Conservation (phyloP, 2,113 vertebrate genomes). For the Apeltes quadracus region DNA sequence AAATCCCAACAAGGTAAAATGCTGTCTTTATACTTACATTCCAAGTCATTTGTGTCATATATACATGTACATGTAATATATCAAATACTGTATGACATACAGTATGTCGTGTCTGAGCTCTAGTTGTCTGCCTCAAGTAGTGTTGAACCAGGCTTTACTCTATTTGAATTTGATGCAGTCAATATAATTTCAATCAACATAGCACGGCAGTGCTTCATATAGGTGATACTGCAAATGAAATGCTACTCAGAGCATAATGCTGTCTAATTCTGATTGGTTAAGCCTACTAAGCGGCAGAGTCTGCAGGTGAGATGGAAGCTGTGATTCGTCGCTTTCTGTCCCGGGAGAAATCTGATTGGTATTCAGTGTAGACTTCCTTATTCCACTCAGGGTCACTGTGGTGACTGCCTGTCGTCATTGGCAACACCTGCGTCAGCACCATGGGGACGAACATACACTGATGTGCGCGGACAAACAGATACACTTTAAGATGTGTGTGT, state of each 20-base stretch:
- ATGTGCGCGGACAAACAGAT: not conserved
- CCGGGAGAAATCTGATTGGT: slow-evolving; percentile 64
- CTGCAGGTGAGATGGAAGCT: slow-evolving; percentile 36
- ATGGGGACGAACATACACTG: slow-evolving; percentile 31
- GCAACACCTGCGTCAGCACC: slow-evolving; percentile 73
- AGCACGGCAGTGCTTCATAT: slow-evolving; percentile 13
- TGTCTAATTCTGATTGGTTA: slow-evolving; percentile 50
- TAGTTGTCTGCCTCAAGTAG: slow-evolving; percentile 7
- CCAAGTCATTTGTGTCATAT: too few species aligned
- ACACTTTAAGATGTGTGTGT: slow-evolving; percentile 18
- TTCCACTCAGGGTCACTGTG: slow-evolving; percentile 67
- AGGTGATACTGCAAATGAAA: slow-evolving; percentile 12
- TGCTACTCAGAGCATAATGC: slow-evolving; percentile 32
- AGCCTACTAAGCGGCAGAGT: slow-evolving; percentile 38
- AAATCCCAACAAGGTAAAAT: slow-evolving; percentile 83
- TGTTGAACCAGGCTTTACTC: not conserved
- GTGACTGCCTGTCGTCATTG: slow-evolving; percentile 69
- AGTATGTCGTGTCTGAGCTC: not conserved
- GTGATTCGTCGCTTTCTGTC: slow-evolving; percentile 45
- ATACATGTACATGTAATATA: not conserved
- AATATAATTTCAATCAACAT: slow-evolving; percentile 36
- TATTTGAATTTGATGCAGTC: slow-evolving; percentile 30
- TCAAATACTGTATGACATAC: not conserved
- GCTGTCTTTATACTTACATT: not conserved
- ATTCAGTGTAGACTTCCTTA: slow-evolving; percentile 60